Conservation (phyloP, 2,888 invertebrate species). For the Pandemis heparana region DNA sequence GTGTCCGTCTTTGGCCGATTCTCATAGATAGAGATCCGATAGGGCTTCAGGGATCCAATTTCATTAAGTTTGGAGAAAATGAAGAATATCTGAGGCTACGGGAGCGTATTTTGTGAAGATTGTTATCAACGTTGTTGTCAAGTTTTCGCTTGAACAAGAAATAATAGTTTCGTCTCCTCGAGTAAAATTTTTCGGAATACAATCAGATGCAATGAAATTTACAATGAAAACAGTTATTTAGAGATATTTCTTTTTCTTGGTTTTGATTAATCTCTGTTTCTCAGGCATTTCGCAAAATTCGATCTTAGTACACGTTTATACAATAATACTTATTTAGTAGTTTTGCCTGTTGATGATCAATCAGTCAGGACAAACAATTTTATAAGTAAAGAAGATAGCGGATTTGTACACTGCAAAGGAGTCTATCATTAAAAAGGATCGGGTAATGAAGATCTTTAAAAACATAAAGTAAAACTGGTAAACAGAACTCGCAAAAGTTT, state of each 20-base stretch:
- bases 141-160: neutral
- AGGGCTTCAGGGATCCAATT: slow-evolving; percentile 22
- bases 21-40: slow-evolving; percentile 14
- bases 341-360: no score
- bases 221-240: no score
- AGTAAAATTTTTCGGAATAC: no score
- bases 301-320: no score
- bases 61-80: slow-evolving; percentile 25
- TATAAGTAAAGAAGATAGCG: no score
- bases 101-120: neutral
- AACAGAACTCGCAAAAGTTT: slow-evolving; percentile 3
- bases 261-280: no score
- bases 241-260: no score
- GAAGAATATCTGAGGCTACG: slow-evolving; percentile 4
- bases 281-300: neutral
- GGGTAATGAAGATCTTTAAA: neutral
- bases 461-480: slow-evolving; percentile 1
- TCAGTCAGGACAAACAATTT: no score
- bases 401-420: neutral
- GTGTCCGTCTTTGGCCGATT: slow-evolving; percentile 16
- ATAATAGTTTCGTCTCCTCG: neutral
- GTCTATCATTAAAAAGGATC: neutral
- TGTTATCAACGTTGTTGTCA: neutral
- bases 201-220: no score
- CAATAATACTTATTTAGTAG: no score